Conservation (phyloP, 1,140 invertebrate species). For the Adelges cooleyi region DNA sequence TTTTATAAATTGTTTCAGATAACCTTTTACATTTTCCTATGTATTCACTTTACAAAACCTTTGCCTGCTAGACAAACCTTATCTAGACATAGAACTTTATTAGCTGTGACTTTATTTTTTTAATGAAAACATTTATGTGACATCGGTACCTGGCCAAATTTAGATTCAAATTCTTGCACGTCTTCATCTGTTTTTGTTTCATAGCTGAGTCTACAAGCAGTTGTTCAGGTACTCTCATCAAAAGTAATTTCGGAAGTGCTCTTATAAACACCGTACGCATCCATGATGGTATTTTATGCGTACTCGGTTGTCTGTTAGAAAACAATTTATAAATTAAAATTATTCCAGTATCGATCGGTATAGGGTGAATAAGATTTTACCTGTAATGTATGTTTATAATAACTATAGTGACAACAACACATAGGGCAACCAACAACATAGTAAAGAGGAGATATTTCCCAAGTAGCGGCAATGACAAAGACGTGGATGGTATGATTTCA, state of each 20-base stretch:
- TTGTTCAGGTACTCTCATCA: slow-evolving; percentile 77
- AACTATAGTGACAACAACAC: slow-evolving; percentile 92
- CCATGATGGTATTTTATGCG: slow-evolving; percentile 92
- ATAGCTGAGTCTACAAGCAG: slow-evolving; percentile 63
- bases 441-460: slow-evolving; percentile 98
- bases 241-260: slow-evolving; percentile 63
- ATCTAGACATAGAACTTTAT: no score
- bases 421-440: slow-evolving; percentile 92
- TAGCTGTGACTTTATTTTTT: no score
- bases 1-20: no score
- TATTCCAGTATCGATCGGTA: no score
- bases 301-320: slow-evolving; percentile 60
- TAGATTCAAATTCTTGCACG: slow-evolving; percentile 49
- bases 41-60: no score
- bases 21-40: no score
- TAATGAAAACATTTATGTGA: no score
- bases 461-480: slow-evolving; percentile 85
- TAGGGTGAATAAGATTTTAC: no score
- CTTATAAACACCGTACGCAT: slow-evolving; percentile 78
- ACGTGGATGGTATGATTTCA: slow-evolving; percentile 97
- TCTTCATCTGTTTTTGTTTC: slow-evolving; percentile 55
- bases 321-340: no score
- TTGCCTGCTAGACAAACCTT: no score
- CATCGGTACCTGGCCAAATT: slow-evolving; percentile 45
- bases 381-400: slow-evolving; percentile 99